Percentiles rank a stretch among this genome's conserved stretches.
Evolutionary conservation across 1,140 invertebrate species (phyloP).

Genomic region (Euura saliciscinereae): DNA sequence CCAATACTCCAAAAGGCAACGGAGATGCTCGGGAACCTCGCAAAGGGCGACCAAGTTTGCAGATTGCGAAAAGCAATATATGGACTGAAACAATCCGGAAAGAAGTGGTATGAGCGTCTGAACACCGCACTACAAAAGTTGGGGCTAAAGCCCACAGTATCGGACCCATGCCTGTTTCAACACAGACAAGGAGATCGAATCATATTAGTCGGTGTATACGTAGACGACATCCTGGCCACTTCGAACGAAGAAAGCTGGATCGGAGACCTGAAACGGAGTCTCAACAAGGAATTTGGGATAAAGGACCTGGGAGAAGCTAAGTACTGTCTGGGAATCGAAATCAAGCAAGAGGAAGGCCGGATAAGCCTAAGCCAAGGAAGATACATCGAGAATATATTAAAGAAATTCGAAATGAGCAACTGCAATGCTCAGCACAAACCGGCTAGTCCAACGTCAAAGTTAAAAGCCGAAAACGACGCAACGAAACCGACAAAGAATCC

Average conservation of each 20-base stretch:
- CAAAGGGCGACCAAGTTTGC: constrained; percentile 27
- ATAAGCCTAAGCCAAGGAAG: constrained; percentile 16
- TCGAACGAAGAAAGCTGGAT: constrained; percentile 14
- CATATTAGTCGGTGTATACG: constrained; percentile 30
- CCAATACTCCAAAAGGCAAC: constrained; percentile 15
- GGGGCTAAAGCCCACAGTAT: constrained; percentile 19
- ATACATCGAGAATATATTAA: constrained; percentile 3
- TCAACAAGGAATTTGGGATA: constrained; percentile 15
- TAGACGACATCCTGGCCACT: constrained; percentile 33
- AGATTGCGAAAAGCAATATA: constrained; percentile 35
- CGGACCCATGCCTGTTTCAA: constrained; percentile 34
- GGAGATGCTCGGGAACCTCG: constrained; percentile 13
- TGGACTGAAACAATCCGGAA: constrained; percentile 39
- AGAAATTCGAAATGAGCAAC: background rate
- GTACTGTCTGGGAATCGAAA: constrained; percentile 23
- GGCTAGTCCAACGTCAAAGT: background rate
- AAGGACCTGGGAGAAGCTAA: constrained; percentile 23
- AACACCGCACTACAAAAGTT: constrained; percentile 18
- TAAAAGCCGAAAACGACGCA: background rate
- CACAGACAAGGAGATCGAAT: constrained; percentile 14
- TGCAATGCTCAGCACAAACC: background rate
- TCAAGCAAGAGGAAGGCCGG: constrained; percentile 10
- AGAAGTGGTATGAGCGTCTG: constrained; percentile 35
- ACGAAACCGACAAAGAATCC: background rate
- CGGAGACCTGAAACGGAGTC: background rate